Evolutionary conservation across 2,888 invertebrate species (phyloP), one percentile per base, ranked within the genome.

Genomic region (Xylocampa areola): DNA sequence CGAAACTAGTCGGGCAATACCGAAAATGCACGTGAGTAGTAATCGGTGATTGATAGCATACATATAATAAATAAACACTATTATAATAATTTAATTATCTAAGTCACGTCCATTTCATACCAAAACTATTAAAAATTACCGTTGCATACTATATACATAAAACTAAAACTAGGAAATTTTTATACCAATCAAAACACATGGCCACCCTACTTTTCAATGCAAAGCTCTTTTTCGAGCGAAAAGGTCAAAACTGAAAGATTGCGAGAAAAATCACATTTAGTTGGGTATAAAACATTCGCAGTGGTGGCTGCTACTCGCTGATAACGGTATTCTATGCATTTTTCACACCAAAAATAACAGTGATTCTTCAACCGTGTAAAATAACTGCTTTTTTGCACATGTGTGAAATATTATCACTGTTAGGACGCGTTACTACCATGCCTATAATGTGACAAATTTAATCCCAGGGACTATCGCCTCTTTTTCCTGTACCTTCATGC

Each of bases 271-370:
- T 81, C 73, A 71, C 76, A 64, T 79, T 76, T 68, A 67, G 55
- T 44, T 53, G 64, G 58, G 41, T 59, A 59, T 62, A 67, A 68
- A 66, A 65, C 65, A 57, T 40, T 43, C 35, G 32, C 45, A 53
- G 32, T 39, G 30, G 54, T 41, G 70, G 65, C 74, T 81, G 79
- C 55, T 51, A 59, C 61, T 64, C 47, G 43, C 74, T 76, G 81
- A 81, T 81, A 81, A 75, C 70, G 62, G 62, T 62, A 25, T 29
- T 45, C 59, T 44, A 71, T 79, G 76, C 74, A 77, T 76, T 77
- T 80, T 80, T 70, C 55, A 55, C 51, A 35, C n/a, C 14, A 30
- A 64, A 61, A 59, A 64, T 59, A 72, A 53, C 47, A 44, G 44
- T 51, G 14, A 49, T 50, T 53, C 55, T 44, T 64, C 37, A 53